Evolutionary conservation across 2,797 vertebrate species (phyloP).

Genomic region (Silurus lanzhouensis): DNA sequence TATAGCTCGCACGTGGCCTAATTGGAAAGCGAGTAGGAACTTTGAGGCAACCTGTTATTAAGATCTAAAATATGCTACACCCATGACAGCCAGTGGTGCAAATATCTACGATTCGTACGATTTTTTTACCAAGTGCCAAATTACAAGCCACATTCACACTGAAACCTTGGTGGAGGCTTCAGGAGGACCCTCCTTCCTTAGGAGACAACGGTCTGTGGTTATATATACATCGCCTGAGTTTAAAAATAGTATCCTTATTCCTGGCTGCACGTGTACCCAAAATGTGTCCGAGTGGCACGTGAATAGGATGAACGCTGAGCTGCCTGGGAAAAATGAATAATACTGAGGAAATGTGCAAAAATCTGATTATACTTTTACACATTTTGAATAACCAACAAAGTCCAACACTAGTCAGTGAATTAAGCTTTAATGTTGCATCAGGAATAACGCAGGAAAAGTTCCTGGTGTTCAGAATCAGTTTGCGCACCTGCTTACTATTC

Average conservation of each 20-base stretch:
- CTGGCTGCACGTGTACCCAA: conserved; percentile 38
- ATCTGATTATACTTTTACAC: not conserved
- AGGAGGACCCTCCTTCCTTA: conserved; percentile 33
- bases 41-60: conserved; percentile 53
- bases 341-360: not conserved
- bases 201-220: conserved; percentile 34
- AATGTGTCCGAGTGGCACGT: conserved; percentile 29
- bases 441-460: not conserved
- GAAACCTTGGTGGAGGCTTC: conserved; percentile 28
- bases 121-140: conserved; percentile 48
- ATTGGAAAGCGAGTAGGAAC: conserved; percentile 53
- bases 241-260: conserved; percentile 41
- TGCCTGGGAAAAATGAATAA: not conserved
- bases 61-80: conserved; percentile 51
- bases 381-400: not conserved
- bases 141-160: conserved; percentile 52
- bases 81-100: conserved; percentile 35
- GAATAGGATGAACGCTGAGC: not conserved
- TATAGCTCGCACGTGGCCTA: conserved; percentile 37
- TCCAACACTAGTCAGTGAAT: not conserved
- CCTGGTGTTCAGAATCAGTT: not conserved
- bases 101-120: conserved; percentile 31
- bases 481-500: not conserved
- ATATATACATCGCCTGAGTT: conserved; percentile 13
- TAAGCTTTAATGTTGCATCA: not conserved